Base-by-base conservation (phyloP, 2,113 vertebrate genomes). In the Calyptomena viridis region DNA sequence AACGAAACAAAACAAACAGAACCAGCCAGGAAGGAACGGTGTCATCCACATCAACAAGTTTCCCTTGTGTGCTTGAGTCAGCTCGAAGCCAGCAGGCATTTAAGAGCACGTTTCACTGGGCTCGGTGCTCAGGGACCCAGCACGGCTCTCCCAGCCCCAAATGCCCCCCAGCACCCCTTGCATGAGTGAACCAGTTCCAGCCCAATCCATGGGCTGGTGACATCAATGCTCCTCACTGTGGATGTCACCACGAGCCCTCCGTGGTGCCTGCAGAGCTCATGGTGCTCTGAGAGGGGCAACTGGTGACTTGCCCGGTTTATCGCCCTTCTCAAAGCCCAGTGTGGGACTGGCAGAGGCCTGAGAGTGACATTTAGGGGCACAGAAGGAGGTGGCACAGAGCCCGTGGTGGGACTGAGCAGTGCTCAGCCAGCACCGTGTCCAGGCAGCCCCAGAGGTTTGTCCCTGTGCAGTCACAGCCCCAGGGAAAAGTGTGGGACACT, bases 11-110 rank as follows among this genome's bases (percentile, higher is more conserved):
- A 82, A 40, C 87, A 69, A 94, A 94, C 73, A 44, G 83, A 71
- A 84, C 86, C 91, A 94, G 91, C 86, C 93, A 89, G 91, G 86
- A 94, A 90, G 3, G 3, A 96, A 64, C 23, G 1, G 88, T 93
- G 95, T 83, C 79, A 79, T 93, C 90, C 75, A 76, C 69, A 93
- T 67, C 94, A 78, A 90, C 87, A 90, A 91, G 82, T 84, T 74
- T 72, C 87, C 82, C 79, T 14, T 87, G 93, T 77, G 85, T 74
- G 87, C 69, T 44, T 77, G 90, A 95, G 75, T 94, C 96, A 96
- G 90, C 92, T 52, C 4, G 6, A 80, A 89, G 90, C 93, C 73
- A 72, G 92, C 80, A 89, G 95, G 92, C 90, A 92, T 93, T 95
- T 92, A 75, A 75, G 79, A 88, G 69, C 85, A 84, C 24, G 24